phyloP scores from a whole-genome alignment of 2,888 invertebrate species.

The Zele albiditarsus region DNA sequence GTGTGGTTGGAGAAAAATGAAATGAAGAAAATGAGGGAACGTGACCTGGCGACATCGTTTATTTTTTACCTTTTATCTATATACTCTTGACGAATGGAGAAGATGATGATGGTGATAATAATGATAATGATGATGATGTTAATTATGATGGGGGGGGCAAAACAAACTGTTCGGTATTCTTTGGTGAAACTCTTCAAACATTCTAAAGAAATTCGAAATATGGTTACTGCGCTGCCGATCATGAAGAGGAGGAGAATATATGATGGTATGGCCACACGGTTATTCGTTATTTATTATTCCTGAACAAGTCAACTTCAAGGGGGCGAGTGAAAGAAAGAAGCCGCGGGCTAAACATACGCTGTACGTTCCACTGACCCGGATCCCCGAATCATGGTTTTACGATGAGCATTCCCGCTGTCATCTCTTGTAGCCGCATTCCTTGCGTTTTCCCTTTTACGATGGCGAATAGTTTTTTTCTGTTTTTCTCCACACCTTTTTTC shows the following conservation, averaged over 20 bases:
- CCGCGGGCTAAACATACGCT: conserved; percentile 47
- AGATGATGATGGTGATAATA: background rate
- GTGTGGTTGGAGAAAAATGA: conserved; percentile 14
- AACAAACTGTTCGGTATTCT: conserved; percentile 59
- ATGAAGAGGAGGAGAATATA: conserved; percentile 21
- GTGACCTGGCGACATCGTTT: conserved; percentile 24
- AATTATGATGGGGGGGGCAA: no score
- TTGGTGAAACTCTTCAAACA: conserved; percentile 38
- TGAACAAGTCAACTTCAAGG: background rate
- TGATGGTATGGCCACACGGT: conserved; percentile 44
- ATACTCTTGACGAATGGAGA: background rate
- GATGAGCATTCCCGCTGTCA: conserved; percentile 27
- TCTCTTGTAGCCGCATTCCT: conserved; percentile 34
- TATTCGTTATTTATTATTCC: conserved; percentile 53
- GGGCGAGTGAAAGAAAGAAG: conserved; percentile 11
- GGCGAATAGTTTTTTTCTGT: background rate
- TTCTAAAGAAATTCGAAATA: conserved; percentile 39
- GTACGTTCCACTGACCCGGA: conserved; percentile 55
- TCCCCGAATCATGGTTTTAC: conserved; percentile 49
- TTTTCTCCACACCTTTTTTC: background rate
- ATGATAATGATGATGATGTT: conserved; percentile 48
- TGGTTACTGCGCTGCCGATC: conserved; percentile 26
- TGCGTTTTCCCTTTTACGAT: conserved; percentile 34
- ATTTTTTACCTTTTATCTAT: background rate
- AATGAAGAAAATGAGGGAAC: conserved; percentile 6